A percentile compares a stretch with the other conserved stretches of the same genome.
These are phyloP conservation scores for Syngnathoides biaculeatus DNA, from an alignment of 2,113 vertebrate genomes.

Conservation along the genomic window DNA sequence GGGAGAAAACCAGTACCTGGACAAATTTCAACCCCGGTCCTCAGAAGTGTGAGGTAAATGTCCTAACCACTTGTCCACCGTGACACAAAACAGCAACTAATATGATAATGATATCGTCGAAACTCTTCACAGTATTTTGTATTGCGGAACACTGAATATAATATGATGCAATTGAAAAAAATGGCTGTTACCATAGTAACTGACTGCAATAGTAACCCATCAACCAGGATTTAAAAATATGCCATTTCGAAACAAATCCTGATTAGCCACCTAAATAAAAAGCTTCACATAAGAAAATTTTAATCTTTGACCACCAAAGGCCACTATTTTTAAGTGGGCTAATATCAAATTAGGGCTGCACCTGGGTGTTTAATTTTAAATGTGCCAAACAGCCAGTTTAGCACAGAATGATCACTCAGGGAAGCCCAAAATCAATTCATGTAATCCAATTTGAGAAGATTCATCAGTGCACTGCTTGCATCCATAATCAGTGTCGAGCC, in stretches of 20 bases:
- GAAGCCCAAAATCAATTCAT: slow-evolving; percentile 22
- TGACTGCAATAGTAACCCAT: too few species aligned
- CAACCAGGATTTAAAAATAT: too few species aligned
- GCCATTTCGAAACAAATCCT: neutral
- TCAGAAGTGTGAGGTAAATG: too few species aligned
- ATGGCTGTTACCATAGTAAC: too few species aligned
- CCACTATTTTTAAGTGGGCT: neutral
- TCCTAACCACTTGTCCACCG: too few species aligned
- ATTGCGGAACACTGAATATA: too few species aligned
- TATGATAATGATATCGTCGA: too few species aligned
- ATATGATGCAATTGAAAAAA: too few species aligned
- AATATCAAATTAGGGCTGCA: neutral
- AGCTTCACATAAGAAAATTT: neutral
- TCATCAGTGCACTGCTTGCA: slow-evolving; percentile 19
- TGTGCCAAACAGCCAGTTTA: neutral
- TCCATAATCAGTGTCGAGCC: slow-evolving; percentile 12
- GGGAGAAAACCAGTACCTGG: too few species aligned
- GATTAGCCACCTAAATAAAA: neutral
- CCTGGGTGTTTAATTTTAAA: neutral
- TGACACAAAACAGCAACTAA: too few species aligned
- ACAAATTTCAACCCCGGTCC: too few species aligned
- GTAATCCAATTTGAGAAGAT: slow-evolving; percentile 20
- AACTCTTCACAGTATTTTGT: too few species aligned
- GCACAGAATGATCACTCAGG: slow-evolving; percentile 30
- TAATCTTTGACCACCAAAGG: neutral